Evolutionary conservation across 2,888 invertebrate species (phyloP).

Genomic region (Tridacna gigas): DNA sequence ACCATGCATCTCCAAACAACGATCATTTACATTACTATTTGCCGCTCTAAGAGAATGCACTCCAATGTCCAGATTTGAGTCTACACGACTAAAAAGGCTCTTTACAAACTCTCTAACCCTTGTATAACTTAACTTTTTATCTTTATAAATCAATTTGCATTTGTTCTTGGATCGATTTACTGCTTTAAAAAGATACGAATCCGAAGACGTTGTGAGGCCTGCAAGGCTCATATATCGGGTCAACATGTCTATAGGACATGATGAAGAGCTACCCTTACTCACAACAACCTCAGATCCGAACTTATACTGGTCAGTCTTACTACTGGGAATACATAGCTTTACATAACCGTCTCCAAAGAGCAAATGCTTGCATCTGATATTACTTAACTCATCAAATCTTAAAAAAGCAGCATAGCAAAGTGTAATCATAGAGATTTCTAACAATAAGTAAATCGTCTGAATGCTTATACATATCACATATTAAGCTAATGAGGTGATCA

Average conservation of each 20-base stretch:
- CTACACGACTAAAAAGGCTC: too few relatives aligned
- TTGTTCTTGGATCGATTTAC: too few relatives aligned
- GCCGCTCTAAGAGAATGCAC: too few relatives aligned
- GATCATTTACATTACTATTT: too few relatives aligned
- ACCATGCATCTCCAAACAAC: too few relatives aligned
- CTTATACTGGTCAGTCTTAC: conserved; percentile 64
- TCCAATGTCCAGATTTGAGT: too few relatives aligned
- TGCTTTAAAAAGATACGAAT: conserved; percentile 52
- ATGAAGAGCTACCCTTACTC: too few relatives aligned
- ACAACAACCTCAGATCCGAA: conserved; percentile 45
- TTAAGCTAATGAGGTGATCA: conserved; percentile 32
- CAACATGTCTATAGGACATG: conserved; percentile 60
- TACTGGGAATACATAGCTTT: conserved; percentile 40
- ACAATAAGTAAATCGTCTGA: conserved; percentile 29
- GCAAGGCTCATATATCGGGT: conserved; percentile 39
- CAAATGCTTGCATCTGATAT: conserved; percentile 41
- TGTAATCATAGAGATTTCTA: conserved; percentile 39
- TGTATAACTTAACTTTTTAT: conserved; percentile 53
- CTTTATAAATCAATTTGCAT: conserved; percentile 47
- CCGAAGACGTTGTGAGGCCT: neutral
- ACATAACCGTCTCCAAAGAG: conserved; percentile 40
- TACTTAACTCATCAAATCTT: conserved; percentile 20
- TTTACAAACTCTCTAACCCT: too few relatives aligned
- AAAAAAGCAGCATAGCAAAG: conserved; percentile 19
- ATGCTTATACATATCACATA: conserved; percentile 33